These are phyloP conservation scores for Lasioglossum vierecki DNA, from an alignment of 2,888 invertebrate genomes.

Conservation along the genomic window DNA sequence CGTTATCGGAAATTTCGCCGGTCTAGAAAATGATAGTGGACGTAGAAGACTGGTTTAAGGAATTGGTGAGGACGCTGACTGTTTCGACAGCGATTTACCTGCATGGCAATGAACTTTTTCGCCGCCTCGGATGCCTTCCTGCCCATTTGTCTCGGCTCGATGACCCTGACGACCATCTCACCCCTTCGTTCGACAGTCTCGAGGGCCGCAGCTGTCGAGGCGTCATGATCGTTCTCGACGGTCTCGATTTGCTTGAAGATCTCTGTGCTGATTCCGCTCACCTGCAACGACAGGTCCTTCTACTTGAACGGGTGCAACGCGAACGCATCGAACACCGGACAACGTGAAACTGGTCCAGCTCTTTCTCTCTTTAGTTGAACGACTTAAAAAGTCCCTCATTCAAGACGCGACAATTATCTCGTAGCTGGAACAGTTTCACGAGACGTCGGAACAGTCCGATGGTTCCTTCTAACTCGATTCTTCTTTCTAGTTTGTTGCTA, in stretches of 20 bases:
- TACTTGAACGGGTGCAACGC: constrained; percentile 60
- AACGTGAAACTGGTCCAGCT: constrained; percentile 43
- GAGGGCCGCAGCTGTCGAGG: constrained; percentile 95
- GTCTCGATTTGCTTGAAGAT: constrained; percentile 98
- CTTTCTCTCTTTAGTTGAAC: neutral
- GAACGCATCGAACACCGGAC: neutral
- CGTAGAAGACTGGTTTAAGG: neutral
- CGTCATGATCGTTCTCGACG: constrained; percentile 97
- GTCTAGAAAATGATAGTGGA: neutral
- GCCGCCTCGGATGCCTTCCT: constrained; percentile 94
- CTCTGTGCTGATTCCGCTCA: constrained; percentile 97
- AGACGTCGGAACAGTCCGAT: neutral
- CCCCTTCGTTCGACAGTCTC: constrained; percentile 96
- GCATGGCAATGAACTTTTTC: constrained; percentile 92
- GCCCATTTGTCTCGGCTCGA: constrained; percentile 95
- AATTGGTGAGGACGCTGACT: neutral
- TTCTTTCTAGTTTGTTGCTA: neutral
- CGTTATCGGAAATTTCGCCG: no score
- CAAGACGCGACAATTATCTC: neutral
- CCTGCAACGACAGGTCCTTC: constrained; percentile 86
- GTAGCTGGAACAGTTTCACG: constrained; percentile 27
- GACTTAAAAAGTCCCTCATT: neutral
- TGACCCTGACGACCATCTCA: constrained; percentile 97
- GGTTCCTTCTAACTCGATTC: constrained; percentile 17
- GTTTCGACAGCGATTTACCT: constrained; percentile 85